Conservation (phyloP, 2,113 vertebrate genomes). For the Cranoglanis bouderius region DNA sequence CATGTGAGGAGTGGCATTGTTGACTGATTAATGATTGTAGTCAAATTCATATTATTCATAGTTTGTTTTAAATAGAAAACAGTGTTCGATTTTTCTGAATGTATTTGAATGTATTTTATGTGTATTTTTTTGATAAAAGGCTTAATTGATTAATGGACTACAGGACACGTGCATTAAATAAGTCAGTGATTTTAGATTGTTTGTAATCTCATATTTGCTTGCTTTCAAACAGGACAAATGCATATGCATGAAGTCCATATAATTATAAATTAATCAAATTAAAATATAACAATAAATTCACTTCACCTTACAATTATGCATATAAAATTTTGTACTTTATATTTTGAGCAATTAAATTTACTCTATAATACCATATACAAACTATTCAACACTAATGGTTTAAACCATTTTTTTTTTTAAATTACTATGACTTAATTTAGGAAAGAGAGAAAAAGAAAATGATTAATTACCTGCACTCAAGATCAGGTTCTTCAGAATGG, state of each 20-base stretch:
- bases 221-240: neutral
- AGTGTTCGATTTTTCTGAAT: neutral
- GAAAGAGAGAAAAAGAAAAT: neutral
- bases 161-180: neutral
- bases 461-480: constrained; percentile 20
- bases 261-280: neutral
- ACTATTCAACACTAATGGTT: neutral
- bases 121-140: neutral
- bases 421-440: neutral
- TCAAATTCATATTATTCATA: neutral
- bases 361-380: neutral
- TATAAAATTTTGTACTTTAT: neutral
- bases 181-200: neutral
- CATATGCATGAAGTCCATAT: neutral
- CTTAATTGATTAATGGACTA: neutral
- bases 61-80: neutral
- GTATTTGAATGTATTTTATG: neutral
- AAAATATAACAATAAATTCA: neutral
- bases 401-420: neutral
- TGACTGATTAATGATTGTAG: neutral
- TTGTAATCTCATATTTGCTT: neutral
- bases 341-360: neutral
- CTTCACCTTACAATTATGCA: neutral
- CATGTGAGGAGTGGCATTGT: neutral
- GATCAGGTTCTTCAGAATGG: constrained; percentile 16